A percentile compares a stretch with the other conserved stretches of the same genome.
Evolutionary conservation across 2,113 vertebrate genomes (phyloP).

Genomic region (Laticauda laticaudata): DNA sequence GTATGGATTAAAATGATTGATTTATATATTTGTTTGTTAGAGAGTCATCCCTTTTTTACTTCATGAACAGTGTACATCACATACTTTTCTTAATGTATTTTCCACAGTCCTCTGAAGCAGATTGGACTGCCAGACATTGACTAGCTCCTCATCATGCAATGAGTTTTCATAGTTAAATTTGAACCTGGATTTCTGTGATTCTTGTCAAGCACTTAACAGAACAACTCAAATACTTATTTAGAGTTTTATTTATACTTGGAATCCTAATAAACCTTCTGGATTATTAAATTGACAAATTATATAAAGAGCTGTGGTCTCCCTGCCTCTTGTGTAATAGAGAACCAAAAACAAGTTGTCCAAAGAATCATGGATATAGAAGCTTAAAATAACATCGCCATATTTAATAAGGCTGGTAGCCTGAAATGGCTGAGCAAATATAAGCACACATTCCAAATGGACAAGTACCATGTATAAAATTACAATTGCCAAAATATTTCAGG

Average conservation of each 20-base stretch:
- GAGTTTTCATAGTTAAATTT: neutral
- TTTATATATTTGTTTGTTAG: neutral
- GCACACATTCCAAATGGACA: too few species aligned
- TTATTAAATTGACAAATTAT: too few species aligned
- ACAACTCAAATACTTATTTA: neutral
- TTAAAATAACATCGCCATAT: too few species aligned
- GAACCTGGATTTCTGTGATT: neutral
- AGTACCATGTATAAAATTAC: too few species aligned
- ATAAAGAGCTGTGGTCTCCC: too few species aligned
- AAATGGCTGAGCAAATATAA: too few species aligned
- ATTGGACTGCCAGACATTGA: neutral
- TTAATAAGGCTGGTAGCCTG: too few species aligned
- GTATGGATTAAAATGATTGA: neutral
- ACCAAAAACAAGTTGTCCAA: too few species aligned
- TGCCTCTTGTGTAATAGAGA: too few species aligned
- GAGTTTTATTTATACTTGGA: neutral
- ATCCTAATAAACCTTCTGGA: neutral
- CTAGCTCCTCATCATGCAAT: neutral
- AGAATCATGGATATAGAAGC: too few species aligned
- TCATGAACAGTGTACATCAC: neutral
- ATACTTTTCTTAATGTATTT: neutral
- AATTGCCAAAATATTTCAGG: too few species aligned
- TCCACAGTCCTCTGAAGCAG: neutral
- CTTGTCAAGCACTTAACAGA: neutral
- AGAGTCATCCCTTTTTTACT: neutral